Percentiles rank a stretch among this genome's conserved stretches.
phyloP scores from a whole-genome alignment of 2,797 vertebrate species.

The Zalophus californianus region DNA sequence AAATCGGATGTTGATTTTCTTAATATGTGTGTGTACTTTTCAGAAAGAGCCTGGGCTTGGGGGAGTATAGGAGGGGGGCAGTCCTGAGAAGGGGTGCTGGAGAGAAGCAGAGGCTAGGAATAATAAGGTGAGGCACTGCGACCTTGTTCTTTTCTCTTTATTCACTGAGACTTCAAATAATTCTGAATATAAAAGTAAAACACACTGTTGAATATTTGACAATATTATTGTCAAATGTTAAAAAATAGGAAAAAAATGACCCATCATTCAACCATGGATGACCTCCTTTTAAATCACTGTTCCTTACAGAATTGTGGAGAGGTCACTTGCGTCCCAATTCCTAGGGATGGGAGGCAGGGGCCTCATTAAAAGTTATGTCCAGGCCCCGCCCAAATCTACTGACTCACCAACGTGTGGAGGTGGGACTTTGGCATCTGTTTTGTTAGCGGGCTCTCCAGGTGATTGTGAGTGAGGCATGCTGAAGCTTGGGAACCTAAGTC shows the following conservation, averaged over 20 bases:
- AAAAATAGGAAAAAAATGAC: neutral
- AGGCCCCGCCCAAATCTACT: no score
- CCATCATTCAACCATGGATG: neutral
- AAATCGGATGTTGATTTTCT: conserved; percentile 56
- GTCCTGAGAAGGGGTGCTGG: neutral
- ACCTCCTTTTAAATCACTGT: neutral
- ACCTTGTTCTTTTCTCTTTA: neutral
- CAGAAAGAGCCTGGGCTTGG: neutral
- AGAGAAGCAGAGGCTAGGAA: neutral
- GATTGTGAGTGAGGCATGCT: rapidly evolving
- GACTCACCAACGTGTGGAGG: neutral
- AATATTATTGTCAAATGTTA: neutral
- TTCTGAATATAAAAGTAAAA: neutral
- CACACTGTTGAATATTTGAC: neutral
- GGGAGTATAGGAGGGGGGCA: neutral
- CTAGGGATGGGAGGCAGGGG: neutral
- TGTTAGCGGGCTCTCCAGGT: neutral
- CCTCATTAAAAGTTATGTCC: neutral
- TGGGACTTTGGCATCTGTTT: neutral
- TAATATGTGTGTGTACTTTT: neutral
- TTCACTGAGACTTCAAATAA: neutral
- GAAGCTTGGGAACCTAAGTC: neutral
- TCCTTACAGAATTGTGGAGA: neutral
- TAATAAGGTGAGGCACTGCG: neutral
- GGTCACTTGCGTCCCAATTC: neutral